These are phyloP conservation scores for Rutilus rutilus DNA, from an alignment of 2,113 vertebrate genomes.

Conservation along the genomic window DNA sequence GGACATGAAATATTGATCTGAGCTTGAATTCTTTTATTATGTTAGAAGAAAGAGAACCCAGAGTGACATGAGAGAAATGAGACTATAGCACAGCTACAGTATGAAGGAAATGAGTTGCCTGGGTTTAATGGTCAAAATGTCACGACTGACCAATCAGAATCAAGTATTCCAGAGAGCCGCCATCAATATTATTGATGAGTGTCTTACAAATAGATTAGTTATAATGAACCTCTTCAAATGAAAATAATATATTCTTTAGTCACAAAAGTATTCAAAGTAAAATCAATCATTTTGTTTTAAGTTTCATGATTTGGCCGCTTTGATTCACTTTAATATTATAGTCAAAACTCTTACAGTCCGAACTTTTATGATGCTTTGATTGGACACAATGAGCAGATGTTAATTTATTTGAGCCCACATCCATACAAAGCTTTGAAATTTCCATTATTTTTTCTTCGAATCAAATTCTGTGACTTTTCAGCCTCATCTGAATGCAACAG, in stretches of 20 bases:
- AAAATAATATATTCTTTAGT: background rate
- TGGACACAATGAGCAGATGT: background rate
- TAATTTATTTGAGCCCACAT: background rate
- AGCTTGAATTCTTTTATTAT: background rate
- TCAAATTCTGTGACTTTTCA: background rate
- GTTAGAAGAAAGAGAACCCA: background rate
- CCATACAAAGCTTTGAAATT: background rate
- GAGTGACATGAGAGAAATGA: background rate
- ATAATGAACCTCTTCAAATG: background rate
- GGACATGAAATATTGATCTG: background rate
- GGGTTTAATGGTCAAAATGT: no score
- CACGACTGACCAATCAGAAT: background rate
- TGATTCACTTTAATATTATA: background rate
- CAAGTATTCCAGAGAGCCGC: background rate
- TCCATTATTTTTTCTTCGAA: background rate
- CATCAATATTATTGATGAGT: background rate
- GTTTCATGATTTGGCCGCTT: background rate
- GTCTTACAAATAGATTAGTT: background rate
- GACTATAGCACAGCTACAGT: background rate
- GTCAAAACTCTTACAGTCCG: background rate
- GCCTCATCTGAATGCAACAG: background rate
- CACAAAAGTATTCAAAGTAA: background rate
- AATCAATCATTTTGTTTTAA: background rate
- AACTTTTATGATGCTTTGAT: background rate
- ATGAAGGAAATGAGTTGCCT: background rate